These are phyloP conservation scores for Lypha dubia DNA, from an alignment of 2,888 invertebrate species.

Conservation along the genomic window DNA sequence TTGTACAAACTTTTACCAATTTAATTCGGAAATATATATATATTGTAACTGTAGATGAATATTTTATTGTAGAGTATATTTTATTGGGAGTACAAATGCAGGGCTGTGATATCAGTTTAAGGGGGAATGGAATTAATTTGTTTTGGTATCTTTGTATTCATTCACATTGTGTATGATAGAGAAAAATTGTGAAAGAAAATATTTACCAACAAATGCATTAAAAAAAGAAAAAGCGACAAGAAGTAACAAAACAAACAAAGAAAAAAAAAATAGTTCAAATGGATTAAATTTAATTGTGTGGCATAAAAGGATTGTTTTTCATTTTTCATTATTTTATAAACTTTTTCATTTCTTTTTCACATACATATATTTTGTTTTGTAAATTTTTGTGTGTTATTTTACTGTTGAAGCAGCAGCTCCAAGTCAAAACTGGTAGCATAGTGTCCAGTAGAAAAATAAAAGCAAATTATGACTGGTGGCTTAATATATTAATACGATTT, in stretches of 20 bases:
- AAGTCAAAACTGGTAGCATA: background rate
- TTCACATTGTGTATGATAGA: conserved; percentile 57
- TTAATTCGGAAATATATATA: conserved; percentile 51
- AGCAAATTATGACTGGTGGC: background rate
- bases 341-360: background rate
- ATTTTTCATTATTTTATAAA: conserved; percentile 16
- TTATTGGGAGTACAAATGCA: background rate
- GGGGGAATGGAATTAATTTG: conserved; percentile 18
- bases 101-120: conserved; percentile 29
- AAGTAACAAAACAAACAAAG: conserved; percentile 45
- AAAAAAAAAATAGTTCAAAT: conserved; percentile 68
- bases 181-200: conserved; percentile 45
- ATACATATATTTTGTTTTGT: conserved; percentile 28
- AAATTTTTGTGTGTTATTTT: conserved; percentile 35
- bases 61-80: conserved; percentile 34
- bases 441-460: background rate
- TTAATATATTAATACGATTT: conserved; percentile 18
- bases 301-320: conserved; percentile 61
- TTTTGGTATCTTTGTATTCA: conserved; percentile 20
- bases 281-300: conserved; percentile 73
- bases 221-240: conserved; percentile 67
- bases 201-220: conserved; percentile 38
- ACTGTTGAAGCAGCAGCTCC: conserved; percentile 16
- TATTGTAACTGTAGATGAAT: conserved; percentile 38
- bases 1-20: conserved; percentile 51